Percentiles rank a stretch among this genome's conserved stretches.
phyloP scores from a whole-genome alignment of 2,113 vertebrate genomes.

The Pachyramphus minor region DNA sequence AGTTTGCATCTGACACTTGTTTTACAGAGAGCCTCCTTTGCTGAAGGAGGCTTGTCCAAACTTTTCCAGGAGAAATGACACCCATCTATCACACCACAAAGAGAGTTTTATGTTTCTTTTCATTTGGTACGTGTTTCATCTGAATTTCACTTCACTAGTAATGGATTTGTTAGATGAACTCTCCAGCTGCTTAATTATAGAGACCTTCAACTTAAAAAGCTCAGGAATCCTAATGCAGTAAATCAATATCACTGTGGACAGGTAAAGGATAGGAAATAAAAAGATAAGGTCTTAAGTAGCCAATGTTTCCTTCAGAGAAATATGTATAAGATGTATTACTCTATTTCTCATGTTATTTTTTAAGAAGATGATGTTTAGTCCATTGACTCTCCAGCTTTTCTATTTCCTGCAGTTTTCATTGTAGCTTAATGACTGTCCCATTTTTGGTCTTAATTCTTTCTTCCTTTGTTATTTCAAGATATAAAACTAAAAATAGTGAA shows the following conservation, averaged over 20 bases:
- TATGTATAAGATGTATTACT: neutral
- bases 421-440: neutral
- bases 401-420: neutral
- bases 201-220: neutral
- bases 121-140: neutral
- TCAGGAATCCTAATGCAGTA: neutral
- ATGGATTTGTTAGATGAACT: neutral
- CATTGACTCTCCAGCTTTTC: neutral
- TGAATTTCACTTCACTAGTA: neutral
- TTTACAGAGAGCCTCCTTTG: neutral
- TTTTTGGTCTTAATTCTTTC: neutral
- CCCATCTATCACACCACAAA: neutral
- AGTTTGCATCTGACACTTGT: neutral
- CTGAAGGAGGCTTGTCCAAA: neutral
- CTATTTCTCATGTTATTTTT: neutral
- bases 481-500: neutral
- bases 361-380: neutral
- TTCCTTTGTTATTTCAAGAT: neutral
- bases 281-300: neutral
- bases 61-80: neutral
- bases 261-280: neutral
- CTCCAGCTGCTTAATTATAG: neutral
- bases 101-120: neutral
- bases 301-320: neutral
- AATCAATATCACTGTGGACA: neutral